Conservation (phyloP, 2,797 vertebrate species). For the Microchirus variegatus region DNA sequence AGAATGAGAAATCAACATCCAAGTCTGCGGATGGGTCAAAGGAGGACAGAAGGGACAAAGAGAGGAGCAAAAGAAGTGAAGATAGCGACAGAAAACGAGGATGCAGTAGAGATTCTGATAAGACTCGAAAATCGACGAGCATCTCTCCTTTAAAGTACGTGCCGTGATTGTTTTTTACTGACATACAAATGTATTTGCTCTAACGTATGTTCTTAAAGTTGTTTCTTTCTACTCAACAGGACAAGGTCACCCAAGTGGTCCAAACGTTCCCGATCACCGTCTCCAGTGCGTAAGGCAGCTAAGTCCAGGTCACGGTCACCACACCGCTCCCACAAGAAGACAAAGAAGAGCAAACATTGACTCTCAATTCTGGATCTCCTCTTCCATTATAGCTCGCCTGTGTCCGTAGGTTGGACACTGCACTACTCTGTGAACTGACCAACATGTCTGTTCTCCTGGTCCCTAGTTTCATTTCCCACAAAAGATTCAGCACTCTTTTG, state of each 20-base stretch:
- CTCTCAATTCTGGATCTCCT: conserved; percentile 23
- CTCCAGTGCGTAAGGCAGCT: conserved; percentile 70
- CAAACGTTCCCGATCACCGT: conserved; percentile 80
- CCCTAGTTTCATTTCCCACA: conserved; percentile 43
- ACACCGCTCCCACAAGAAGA: conserved; percentile 84
- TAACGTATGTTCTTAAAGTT: background rate
- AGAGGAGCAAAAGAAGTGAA: conserved; percentile 72
- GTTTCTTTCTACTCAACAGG: conserved; percentile 44
- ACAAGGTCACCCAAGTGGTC: conserved; percentile 79
- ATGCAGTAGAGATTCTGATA: conserved; percentile 70
- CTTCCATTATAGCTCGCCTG: conserved; percentile 24
- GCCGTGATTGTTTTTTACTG: background rate
- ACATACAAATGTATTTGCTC: background rate
- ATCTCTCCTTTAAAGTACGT: conserved; percentile 73
- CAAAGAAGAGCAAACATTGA: conserved; percentile 87
- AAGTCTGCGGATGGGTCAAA: conserved; percentile 78
- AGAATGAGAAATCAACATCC: conserved; percentile 61
- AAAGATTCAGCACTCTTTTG: conserved; percentile 75
- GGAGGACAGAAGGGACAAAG: conserved; percentile 78
- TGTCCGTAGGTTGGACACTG: conserved; percentile 20
- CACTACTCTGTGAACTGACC: conserved; percentile 37
- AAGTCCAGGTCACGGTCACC: conserved; percentile 82
- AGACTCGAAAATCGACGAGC: conserved; percentile 68
- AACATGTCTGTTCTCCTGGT: conserved; percentile 42
- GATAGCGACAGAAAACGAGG: conserved; percentile 71